These are phyloP conservation scores for Gambelia wislizenii DNA, from an alignment of 2,797 vertebrate genomes.

Conservation along the genomic window DNA sequence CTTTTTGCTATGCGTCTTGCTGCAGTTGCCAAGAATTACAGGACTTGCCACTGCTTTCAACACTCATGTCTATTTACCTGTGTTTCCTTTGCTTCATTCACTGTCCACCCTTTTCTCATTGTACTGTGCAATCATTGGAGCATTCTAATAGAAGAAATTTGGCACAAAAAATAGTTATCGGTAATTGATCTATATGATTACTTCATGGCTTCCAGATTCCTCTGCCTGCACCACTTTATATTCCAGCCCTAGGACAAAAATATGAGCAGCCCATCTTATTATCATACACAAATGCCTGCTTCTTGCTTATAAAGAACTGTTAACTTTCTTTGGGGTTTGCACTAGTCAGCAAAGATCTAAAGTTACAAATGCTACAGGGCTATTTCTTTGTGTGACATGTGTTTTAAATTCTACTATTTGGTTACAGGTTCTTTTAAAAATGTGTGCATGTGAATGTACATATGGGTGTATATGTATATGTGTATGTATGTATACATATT, in stretches of 20 bases:
- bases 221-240: neutral
- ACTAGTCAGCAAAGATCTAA: slow-evolving; percentile 62
- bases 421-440: slow-evolving; percentile 67
- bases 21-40: slow-evolving; percentile 58
- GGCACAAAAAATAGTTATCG: slow-evolving; percentile 17
- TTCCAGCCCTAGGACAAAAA: neutral
- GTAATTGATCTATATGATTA: slow-evolving; percentile 11
- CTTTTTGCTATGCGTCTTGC: slow-evolving; percentile 39
- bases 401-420: slow-evolving; percentile 50
- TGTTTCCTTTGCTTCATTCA: slow-evolving; percentile 60
- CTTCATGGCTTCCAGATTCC: slow-evolving; percentile 45
- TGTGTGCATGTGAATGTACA: neutral
- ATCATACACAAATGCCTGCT: too few species aligned
- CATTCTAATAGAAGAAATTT: neutral
- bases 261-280: too few species aligned
- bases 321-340: slow-evolving; percentile 54
- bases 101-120: slow-evolving; percentile 61
- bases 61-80: slow-evolving; percentile 66
- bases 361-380: slow-evolving; percentile 45
- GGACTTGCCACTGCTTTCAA: slow-evolving; percentile 52
- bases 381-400: slow-evolving; percentile 49
- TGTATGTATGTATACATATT: slow-evolving; percentile 33
- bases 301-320: neutral
- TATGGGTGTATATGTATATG: too few species aligned
- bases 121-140: slow-evolving; percentile 53